Base-by-base conservation (phyloP, 2,113 vertebrate genomes). In the Colistium nudipinnis region DNA sequence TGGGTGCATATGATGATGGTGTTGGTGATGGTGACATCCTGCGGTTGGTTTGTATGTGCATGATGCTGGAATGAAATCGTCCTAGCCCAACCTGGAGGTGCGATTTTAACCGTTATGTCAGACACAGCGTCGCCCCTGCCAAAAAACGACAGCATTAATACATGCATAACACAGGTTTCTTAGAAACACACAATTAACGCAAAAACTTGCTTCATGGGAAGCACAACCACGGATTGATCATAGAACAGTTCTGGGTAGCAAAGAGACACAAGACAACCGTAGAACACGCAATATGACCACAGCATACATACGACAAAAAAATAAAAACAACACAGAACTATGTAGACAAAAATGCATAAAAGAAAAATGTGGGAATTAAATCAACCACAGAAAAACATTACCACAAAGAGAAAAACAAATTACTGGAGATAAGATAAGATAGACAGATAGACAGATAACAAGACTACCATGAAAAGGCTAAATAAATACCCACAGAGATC, bases 61-160 rank as follows among this genome's bases (percentile, higher is more conserved):
- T 39, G 41, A 56, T 39, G 41, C 30, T 63, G 85, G 82, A 87
- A 89, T 52, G 12, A 75, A 73, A 51, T 17, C 62, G 68, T 62
- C 54, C 45, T 36, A 3, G 38, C 6, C 44, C 17, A 1, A 61
- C 1, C 22, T 0, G 3, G 43, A 82, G 43, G 56, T 38, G 27
- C 2, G 11, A 62, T 44, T 48, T 76, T 56, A 52, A 33, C 8
- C 10, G 39, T 20, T 11, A 10, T 39, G 33, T 35, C 27, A 54
- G 41, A 33, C 41, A 59, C 30, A 7, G 17, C 7, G 14, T 17
- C 12, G 6, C 33, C 35, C 25, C 33, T 25, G 0, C 24, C 12
- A 8, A 2, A 38, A 35, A 31, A n/a, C 24, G n/a, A 16, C 44
- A 22, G 19, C 6, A 17, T 33, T 27, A 39, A n/a, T n/a, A n/a